These are phyloP conservation scores for Micromys minutus DNA, from an alignment of 2,113 vertebrate genomes.

Conservation along the genomic window DNA sequence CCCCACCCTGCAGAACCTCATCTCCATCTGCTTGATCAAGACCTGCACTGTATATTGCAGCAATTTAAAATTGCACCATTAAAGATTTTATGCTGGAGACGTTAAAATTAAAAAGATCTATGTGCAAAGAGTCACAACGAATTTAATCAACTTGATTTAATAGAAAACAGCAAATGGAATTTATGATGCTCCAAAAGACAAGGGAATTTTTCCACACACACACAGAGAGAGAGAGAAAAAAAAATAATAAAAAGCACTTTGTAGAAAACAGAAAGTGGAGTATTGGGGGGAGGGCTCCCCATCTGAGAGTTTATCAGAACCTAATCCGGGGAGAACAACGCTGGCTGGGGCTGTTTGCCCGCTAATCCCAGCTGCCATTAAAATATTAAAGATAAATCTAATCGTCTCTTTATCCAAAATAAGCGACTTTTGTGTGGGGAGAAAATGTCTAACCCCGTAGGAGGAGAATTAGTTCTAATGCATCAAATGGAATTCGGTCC, in stretches of 20 bases:
- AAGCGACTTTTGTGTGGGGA: constrained; percentile 90
- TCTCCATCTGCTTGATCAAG: constrained; percentile 86
- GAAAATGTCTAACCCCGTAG: constrained; percentile 89
- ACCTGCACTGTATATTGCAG: constrained; percentile 80
- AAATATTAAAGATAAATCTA: constrained; percentile 94
- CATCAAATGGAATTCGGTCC: constrained; percentile 89
- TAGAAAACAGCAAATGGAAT: constrained; percentile 90
- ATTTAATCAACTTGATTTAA: constrained; percentile 92
- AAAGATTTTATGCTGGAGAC: constrained; percentile 89
- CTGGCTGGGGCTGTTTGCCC: constrained; percentile 83
- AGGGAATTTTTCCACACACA: constrained; percentile 80
- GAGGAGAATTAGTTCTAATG: constrained; percentile 90
- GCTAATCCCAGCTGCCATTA: constrained; percentile 91
- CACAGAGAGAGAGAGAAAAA: not conserved
- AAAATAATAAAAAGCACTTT: constrained; percentile 86
- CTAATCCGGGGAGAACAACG: constrained; percentile 87
- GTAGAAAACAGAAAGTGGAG: constrained; percentile 83
- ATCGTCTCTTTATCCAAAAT: constrained; percentile 92
- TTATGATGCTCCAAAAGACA: constrained; percentile 88
- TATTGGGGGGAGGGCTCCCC: constrained; percentile 75
- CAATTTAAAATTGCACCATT: constrained; percentile 86
- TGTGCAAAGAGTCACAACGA: constrained; percentile 88
- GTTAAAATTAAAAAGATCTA: constrained; percentile 92
- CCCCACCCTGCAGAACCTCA: constrained; percentile 61
- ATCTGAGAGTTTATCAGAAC: constrained; percentile 90